Conservation (phyloP, 2,888 invertebrate genomes). For the Magallana nippona region DNA sequence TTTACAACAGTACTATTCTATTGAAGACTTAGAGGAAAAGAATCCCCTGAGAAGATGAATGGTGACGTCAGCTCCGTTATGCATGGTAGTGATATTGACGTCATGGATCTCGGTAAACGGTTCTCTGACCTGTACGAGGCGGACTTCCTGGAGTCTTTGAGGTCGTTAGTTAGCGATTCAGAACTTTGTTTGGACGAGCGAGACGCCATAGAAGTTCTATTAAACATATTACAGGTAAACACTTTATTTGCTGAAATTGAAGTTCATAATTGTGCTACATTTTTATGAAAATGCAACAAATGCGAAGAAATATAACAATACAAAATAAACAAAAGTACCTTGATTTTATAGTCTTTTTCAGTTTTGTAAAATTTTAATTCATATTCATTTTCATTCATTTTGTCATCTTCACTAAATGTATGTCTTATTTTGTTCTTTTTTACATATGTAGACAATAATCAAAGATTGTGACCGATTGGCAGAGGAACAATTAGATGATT, state of each 20-base stretch:
- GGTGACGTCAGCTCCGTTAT: background rate
- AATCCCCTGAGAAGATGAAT: background rate
- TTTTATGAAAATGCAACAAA: background rate
- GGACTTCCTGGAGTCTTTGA: background rate
- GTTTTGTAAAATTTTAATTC: too few relatives aligned
- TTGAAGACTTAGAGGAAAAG: background rate
- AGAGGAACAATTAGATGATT: constrained; percentile 19
- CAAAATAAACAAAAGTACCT: too few relatives aligned
- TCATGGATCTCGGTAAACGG: background rate
- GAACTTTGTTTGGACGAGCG: constrained; percentile 12
- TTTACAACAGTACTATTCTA: too few relatives aligned
- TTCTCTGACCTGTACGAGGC: constrained; percentile 17
- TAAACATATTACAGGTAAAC: constrained; percentile 11
- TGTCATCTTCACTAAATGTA: too few relatives aligned
- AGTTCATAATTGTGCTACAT: background rate
- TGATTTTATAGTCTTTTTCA: too few relatives aligned
- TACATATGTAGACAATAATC: background rate
- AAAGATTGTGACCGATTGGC: constrained; percentile 22
- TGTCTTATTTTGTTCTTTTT: too few relatives aligned
- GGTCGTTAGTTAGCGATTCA: background rate
- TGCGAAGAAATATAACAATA: background rate
- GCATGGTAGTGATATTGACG: background rate
- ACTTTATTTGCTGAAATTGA: background rate
- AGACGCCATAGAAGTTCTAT: constrained; percentile 8
- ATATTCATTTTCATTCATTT: too few relatives aligned